A percentile compares a stretch with the other conserved stretches of the same genome.
These are phyloP conservation scores for Mactra quadrangularis DNA, from an alignment of 1,140 invertebrate species.

Conservation along the genomic window DNA sequence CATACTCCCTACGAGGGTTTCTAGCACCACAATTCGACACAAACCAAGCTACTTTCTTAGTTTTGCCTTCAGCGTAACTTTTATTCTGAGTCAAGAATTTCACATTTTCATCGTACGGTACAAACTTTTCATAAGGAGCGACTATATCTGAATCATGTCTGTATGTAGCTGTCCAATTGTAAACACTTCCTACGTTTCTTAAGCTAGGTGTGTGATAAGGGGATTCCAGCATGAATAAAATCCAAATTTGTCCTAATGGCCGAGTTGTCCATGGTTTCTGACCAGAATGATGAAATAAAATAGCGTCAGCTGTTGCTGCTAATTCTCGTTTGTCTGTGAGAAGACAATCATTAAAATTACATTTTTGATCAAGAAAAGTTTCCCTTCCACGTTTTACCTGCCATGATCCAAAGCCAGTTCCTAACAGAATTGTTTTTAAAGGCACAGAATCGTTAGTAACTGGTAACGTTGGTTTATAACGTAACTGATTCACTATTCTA, in stretches of 20 bases:
- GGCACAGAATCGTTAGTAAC: slow-evolving; percentile 27
- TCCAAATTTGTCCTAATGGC: slow-evolving; percentile 79
- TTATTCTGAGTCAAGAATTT: slow-evolving; percentile 68
- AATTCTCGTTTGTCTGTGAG: slow-evolving; percentile 59
- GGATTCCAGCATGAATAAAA: slow-evolving; percentile 90
- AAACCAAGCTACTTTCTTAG: slow-evolving; percentile 84
- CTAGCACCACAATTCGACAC: slow-evolving; percentile 86
- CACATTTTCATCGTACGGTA: slow-evolving; percentile 58
- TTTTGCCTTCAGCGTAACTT: slow-evolving; percentile 81
- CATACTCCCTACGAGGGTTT: slow-evolving; percentile 86
- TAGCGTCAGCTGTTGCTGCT: slow-evolving; percentile 58
- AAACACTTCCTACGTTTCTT: slow-evolving; percentile 89
- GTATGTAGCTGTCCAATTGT: slow-evolving; percentile 96
- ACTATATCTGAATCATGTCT: slow-evolving; percentile 96
- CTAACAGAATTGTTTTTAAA: slow-evolving; percentile 72
- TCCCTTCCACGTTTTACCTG: slow-evolving; percentile 58
- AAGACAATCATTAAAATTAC: slow-evolving; percentile 65
- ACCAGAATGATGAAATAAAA: slow-evolving; percentile 64
- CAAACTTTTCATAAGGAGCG: slow-evolving; percentile 95
- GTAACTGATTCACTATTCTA: slow-evolving; percentile 70
- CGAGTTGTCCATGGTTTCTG: slow-evolving; percentile 22
- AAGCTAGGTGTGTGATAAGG: slow-evolving; percentile 88
- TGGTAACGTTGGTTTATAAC: slow-evolving; percentile 60
- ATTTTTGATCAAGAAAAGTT: slow-evolving; percentile 65
- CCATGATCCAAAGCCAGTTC: slow-evolving; percentile 60